Evolutionary conservation across 2,797 vertebrate genomes (phyloP), one percentile per base, ranked within the genome.

Genomic region (Neomorphus geoffroyi): DNA sequence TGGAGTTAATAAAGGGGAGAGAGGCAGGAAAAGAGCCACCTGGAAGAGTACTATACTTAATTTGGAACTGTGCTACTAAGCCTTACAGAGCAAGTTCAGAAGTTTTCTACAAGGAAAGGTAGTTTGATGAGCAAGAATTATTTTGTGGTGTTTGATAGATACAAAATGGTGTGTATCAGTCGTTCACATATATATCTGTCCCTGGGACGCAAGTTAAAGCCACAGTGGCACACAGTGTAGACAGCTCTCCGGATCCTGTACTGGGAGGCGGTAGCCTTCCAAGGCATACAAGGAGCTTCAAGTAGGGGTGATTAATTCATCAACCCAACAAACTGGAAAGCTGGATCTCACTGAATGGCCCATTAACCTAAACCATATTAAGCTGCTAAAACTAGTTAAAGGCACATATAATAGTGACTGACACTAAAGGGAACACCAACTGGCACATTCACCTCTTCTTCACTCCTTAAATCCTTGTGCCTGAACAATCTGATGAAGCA

Each of bases 331-430:
- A 75, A 93, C 85, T 81, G 88, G 91, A 96, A 96, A 75, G 86
- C 91, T 88, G 85, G 26, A 61, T 90, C 54, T 92, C 69, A 53
- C 87, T 94, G 93, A 93, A 96, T 77, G 87, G 48, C 66, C 96
- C 95, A 84, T 97, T 96, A 95, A 91, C 58, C 87, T 79, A 62
- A 87, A 86, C 81, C 87, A 80, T 88, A 92, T 95, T 92, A 94
- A 78, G 90, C 87, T 91, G 91, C 92, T 96, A 64, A 41, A 67
- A 64, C 92, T 81, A 10, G 90, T 95, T 91, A 84, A 87, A 96
- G 66, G 91, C 91, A 81, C 81, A 81, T 58, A 48, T 83, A 37
- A 81, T 24, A 74, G 70, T 83, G 84, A 95, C 37, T 94, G 93
- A 91, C 84, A 92, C 73, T 86, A 84, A 78, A 92, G 93, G 61